A percentile compares a stretch with the other conserved stretches of the same genome.
These are phyloP conservation scores for Chymomyza caudatula DNA, from an alignment of 2,888 invertebrate genomes.

Conservation along the genomic window DNA sequence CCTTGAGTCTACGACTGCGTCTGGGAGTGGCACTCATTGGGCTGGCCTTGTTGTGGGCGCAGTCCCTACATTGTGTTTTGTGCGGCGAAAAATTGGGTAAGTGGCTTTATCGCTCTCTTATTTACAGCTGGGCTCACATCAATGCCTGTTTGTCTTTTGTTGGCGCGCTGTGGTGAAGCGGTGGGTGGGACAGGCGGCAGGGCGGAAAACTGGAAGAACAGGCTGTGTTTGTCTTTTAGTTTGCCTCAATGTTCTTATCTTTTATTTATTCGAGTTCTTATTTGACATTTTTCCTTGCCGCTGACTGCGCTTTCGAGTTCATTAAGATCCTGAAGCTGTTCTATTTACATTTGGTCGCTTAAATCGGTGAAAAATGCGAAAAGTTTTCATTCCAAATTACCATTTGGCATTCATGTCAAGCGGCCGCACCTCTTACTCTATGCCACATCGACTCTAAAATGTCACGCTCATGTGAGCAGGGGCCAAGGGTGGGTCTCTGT, in stretches of 20 bases:
- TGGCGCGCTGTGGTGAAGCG: slow-evolving; percentile 1
- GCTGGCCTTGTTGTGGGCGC: slow-evolving; percentile 50
- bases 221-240: slow-evolving; percentile 35
- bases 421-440: background rate
- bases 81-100: slow-evolving; percentile 74
- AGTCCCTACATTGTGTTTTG: slow-evolving; percentile 53
- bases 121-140: slow-evolving; percentile 57
- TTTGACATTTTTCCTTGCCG: slow-evolving; percentile 64
- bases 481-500: slow-evolving; percentile 7
- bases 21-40: slow-evolving; percentile 39
- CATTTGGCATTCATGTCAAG: slow-evolving; percentile 21
- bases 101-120: slow-evolving; percentile 58
- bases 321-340: slow-evolving; percentile 36
- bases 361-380: slow-evolving; percentile 59
- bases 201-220: slow-evolving; percentile 21
- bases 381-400: slow-evolving; percentile 52
- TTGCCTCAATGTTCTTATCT: slow-evolving; percentile 45
- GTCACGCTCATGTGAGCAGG: slow-evolving; percentile 39
- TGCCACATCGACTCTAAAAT: slow-evolving; percentile 17
- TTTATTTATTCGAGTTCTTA: slow-evolving; percentile 59
- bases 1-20: background rate
- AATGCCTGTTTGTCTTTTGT: slow-evolving; percentile 22
- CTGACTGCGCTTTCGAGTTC: slow-evolving; percentile 47
- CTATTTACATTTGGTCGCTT: slow-evolving; percentile 54
- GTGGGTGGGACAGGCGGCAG: slow-evolving; percentile 18